phyloP scores from a whole-genome alignment of 2,888 invertebrate species.

The Pardosa pseudoannulata region DNA sequence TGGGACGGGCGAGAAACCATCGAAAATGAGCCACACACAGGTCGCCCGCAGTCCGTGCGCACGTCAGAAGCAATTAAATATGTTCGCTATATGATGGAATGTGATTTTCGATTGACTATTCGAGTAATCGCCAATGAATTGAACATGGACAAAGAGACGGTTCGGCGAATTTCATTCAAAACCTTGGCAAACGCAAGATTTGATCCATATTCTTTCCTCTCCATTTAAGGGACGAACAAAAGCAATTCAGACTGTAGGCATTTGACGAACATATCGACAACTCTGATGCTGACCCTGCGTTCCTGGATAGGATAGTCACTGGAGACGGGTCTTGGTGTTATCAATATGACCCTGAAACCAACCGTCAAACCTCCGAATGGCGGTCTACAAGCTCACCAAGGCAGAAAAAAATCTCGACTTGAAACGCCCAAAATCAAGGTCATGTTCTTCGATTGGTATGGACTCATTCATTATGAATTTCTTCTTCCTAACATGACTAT shows the following conservation, averaged over 20 bases:
- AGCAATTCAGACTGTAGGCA: background rate
- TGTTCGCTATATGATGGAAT: no score
- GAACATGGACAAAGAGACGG: background rate
- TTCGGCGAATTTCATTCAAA: background rate
- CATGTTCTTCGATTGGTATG: background rate
- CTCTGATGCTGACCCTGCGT: background rate
- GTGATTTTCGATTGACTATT: background rate
- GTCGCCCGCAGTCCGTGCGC: background rate
- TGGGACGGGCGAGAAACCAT: background rate
- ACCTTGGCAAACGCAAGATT: background rate
- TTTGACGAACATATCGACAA: background rate
- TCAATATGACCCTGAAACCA: background rate
- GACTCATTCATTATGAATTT: background rate
- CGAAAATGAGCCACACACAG: background rate
- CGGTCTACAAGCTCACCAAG: background rate
- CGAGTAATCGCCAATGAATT: background rate
- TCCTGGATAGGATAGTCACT: background rate
- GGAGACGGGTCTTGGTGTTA: background rate
- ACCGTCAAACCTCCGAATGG: background rate
- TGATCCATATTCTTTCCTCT: no score
- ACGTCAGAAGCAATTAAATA: no score
- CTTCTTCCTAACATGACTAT: background rate
- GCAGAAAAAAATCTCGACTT: background rate
- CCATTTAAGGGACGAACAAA: no score
- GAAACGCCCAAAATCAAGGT: background rate